Evolutionary conservation across 1,140 invertebrate genomes (phyloP).

Genomic region (Macrosteles quadrilineatus): DNA sequence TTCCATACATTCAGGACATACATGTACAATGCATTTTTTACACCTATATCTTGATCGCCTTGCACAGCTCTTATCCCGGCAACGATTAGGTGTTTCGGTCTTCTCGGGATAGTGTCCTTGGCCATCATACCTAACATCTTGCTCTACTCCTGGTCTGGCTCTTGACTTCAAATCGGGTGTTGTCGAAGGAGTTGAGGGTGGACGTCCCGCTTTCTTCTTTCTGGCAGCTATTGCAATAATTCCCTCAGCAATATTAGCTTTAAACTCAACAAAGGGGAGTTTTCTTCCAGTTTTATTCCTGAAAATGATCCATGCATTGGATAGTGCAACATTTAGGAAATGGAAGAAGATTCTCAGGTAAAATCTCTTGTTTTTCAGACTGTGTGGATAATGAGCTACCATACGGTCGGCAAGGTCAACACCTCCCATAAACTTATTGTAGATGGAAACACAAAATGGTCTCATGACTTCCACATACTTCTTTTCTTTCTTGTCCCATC

Average conservation of each 20-base stretch:
- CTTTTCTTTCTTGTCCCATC: conserved; percentile 38
- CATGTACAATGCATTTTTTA: neutral
- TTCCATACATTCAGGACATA: neutral
- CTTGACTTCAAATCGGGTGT: neutral
- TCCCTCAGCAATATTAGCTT: neutral
- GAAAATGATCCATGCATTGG: conserved; percentile 32
- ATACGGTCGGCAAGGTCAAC: conserved; percentile 45
- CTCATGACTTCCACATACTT: conserved; percentile 38
- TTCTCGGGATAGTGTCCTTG: neutral
- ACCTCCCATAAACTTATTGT: conserved; percentile 47
- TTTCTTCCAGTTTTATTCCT: neutral
- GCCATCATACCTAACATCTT: neutral
- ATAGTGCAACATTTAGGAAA: conserved; percentile 42
- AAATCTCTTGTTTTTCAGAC: conserved; percentile 41
- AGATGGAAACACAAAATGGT: conserved; percentile 41
- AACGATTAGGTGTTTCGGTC: neutral
- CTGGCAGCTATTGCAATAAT: neutral
- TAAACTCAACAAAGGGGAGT: neutral
- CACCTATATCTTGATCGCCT: neutral
- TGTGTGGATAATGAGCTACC: conserved; percentile 42
- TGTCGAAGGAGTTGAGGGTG: neutral
- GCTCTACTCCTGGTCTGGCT: neutral
- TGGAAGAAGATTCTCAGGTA: conserved; percentile 44
- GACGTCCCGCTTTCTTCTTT: neutral
- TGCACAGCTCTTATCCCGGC: neutral